These are phyloP conservation scores for Elaphurus davidianus DNA, from an alignment of 2,113 vertebrate species.

Conservation along the genomic window DNA sequence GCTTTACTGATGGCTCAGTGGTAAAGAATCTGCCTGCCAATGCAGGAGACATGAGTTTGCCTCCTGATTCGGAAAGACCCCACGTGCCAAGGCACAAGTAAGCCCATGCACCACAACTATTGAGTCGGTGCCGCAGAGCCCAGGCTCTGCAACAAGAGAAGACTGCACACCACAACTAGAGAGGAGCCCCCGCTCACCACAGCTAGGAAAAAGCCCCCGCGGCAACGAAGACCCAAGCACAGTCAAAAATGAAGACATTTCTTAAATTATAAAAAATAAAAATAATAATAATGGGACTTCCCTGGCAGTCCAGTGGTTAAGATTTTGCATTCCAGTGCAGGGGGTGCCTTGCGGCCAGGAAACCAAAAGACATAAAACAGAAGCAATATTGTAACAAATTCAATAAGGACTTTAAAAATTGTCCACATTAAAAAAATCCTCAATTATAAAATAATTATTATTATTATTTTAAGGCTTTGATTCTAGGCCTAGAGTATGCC, in stretches of 20 bases:
- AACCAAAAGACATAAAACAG: background rate
- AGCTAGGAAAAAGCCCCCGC: background rate
- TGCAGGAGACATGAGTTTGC: background rate
- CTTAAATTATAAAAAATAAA: background rate
- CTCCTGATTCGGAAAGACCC: background rate
- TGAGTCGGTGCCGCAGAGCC: background rate
- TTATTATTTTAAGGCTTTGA: background rate
- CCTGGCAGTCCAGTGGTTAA: background rate
- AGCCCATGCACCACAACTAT: background rate
- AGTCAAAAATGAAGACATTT: background rate
- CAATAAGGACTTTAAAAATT: background rate
- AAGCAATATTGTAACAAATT: background rate
- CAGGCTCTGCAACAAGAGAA: background rate
- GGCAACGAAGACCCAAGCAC: background rate
- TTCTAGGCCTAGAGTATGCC: background rate
- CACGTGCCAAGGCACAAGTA: accelerated
- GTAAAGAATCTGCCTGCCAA: background rate
- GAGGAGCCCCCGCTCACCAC: background rate
- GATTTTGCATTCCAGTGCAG: background rate
- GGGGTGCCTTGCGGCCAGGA: background rate
- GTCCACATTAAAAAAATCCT: background rate
- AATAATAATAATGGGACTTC: background rate
- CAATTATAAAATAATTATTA: background rate
- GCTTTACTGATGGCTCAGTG: background rate
- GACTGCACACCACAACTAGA: background rate